phyloP scores from a whole-genome alignment of 2,113 vertebrate genomes.

The Coturnix japonica region DNA sequence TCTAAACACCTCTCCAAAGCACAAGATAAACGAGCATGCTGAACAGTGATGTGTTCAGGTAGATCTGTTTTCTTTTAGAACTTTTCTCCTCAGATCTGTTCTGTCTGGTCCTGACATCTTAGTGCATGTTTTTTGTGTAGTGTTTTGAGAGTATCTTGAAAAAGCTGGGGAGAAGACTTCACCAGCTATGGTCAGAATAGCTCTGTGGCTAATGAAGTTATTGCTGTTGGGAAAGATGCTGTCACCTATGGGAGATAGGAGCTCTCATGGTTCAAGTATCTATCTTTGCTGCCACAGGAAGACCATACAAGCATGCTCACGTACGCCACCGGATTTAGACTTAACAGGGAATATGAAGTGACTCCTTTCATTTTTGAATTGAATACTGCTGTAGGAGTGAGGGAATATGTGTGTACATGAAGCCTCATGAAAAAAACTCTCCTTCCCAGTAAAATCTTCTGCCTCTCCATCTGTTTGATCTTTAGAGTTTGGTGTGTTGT shows the following conservation, averaged over 20 bases:
- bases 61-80: not conserved
- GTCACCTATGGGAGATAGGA: not conserved
- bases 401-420: not conserved
- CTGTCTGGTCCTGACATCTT: not conserved
- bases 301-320: not conserved
- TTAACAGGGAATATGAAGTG: not conserved
- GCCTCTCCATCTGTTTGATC: not conserved
- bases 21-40: not conserved
- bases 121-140: not conserved
- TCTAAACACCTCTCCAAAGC: not conserved
- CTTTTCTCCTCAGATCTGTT: not conserved
- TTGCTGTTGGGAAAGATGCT: not conserved
- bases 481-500: not conserved
- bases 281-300: not conserved
- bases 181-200: not conserved
- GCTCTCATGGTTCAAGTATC: rapidly evolving
- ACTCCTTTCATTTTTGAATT: not conserved
- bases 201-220: not conserved
- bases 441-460: not conserved
- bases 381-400: not conserved
- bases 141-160: not conserved
- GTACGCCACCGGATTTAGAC: not conserved
- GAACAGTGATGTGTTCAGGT: not conserved
- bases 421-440: not conserved
- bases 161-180: not conserved